A percentile compares a stretch with the other conserved stretches of the same genome.
Evolutionary conservation across 2,113 vertebrate species (phyloP).

Genomic region (Mesocricetus auratus): DNA sequence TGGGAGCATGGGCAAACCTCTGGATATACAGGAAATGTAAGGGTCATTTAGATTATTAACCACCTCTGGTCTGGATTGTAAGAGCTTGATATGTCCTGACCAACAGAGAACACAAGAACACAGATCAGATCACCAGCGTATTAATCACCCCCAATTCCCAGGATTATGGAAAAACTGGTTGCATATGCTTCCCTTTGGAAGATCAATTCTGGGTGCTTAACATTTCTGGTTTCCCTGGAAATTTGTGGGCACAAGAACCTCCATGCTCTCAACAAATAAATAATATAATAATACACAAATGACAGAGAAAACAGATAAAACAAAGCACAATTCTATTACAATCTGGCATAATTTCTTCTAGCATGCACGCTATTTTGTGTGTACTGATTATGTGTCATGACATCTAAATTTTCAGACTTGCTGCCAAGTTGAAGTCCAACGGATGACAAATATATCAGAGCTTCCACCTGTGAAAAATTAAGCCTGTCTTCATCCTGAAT

Average conservation of each 20-base stretch:
- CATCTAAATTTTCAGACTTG: conserved; percentile 46
- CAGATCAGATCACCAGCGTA: background rate
- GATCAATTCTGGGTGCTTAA: background rate
- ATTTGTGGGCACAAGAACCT: background rate
- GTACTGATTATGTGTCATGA: conserved; percentile 5
- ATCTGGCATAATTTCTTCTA: conserved; percentile 26
- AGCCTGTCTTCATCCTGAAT: background rate
- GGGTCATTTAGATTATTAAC: background rate
- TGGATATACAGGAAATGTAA: background rate
- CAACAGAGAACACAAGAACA: background rate
- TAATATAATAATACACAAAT: background rate
- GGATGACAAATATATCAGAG: background rate
- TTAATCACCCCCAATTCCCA: background rate
- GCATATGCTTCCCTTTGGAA: background rate
- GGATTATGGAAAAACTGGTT: background rate
- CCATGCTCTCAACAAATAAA: background rate
- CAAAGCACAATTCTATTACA: background rate
- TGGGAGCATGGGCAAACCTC: background rate
- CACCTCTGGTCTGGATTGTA: background rate
- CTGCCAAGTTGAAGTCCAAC: conserved; percentile 42
- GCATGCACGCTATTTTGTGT: conserved; percentile 2
- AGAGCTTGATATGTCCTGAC: background rate
- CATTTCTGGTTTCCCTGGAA: background rate
- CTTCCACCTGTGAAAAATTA: conserved; percentile 32
- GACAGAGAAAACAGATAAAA: background rate